Evolutionary conservation across 2,797 vertebrate genomes (phyloP), one percentile per base, ranked within the genome.

Genomic region (Tarsius wallacei): DNA sequence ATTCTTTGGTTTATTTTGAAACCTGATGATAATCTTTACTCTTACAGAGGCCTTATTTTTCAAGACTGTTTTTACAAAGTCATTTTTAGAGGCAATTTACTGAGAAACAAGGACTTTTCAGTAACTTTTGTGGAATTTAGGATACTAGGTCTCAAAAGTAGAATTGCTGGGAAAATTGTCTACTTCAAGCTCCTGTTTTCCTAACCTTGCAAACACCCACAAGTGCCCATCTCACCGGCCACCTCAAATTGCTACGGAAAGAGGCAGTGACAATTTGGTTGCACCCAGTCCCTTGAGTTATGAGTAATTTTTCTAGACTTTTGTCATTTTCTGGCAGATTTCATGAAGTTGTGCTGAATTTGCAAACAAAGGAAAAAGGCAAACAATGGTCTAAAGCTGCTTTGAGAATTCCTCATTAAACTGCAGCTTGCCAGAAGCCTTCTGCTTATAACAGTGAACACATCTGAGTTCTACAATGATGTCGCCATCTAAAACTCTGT

Each of bases 301-400:
- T 19, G 74, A 93, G 59, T 81, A 80, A 71, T 87, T 93, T 89
- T 89, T 68, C 80, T 86, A 83, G 47, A 85, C 71, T 81, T 86
- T 89, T 93, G 33, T 89, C 96, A 89, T 87, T 78, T 95, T 76
- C 83, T 91, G 91, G 63, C 86, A 94, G 83, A 95, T 93, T 95
- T 92, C 78, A 71, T 6, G 47, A 96, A 93, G 55, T 91, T 91
- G 53, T 80, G 70, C 89, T 97, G 86, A 94, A 97, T 96, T 94
- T 96, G 80, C 96, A 96, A 95, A 97, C 92, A 96, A 96, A 97
- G 55, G 81, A 80, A 93, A 86, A 93, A 28, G 66, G 5, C 93
- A 95, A 91, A 97, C 85, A 94, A 53, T 90, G 70, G 55, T n/a
- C 55, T 93, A 73, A 89, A 91, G n/a, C 10, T 4, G 57, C 55